Conservation (phyloP, 2,888 invertebrate species). For the Drosophila melanosoma region DNA sequence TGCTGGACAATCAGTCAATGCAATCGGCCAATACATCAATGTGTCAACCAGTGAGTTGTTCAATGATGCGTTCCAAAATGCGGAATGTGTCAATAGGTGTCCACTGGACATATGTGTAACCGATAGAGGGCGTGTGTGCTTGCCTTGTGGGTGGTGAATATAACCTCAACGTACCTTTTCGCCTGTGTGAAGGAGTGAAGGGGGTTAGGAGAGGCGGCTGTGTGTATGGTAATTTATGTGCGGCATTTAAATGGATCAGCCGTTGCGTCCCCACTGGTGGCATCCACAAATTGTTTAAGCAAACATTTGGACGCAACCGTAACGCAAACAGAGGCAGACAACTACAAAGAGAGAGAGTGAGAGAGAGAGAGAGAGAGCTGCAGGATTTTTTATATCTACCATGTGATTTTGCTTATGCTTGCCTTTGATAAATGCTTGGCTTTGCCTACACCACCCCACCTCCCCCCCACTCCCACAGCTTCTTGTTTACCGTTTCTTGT, state of each 20-base stretch:
- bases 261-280: conserved; percentile 30
- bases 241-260: conserved; percentile 76
- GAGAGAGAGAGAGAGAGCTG: neutral
- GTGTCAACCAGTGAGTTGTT: conserved; percentile 65
- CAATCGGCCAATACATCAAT: conserved; percentile 72
- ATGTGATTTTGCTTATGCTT: conserved; percentile 24
- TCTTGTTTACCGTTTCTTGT: neutral
- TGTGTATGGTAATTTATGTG: conserved; percentile 72
- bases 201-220: neutral
- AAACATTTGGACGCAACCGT: conserved; percentile 50
- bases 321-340: conserved; percentile 7
- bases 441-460: conserved; percentile 16
- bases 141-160: neutral
- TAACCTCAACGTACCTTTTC: neutral
- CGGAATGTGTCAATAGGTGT: conserved; percentile 58
- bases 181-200: neutral
- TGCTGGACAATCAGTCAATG: conserved; percentile 65
- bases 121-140: conserved; percentile 1
- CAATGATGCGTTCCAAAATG: conserved; percentile 72
- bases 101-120: conserved; percentile 27
- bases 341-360: neutral
- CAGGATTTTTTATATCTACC: conserved; percentile 22
- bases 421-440: conserved; percentile 65
- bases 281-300: conserved; percentile 65
- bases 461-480: neutral